A percentile compares a stretch with the other conserved stretches of the same genome.
phyloP scores from a whole-genome alignment of 2,113 vertebrate genomes.

The Lota lota region DNA sequence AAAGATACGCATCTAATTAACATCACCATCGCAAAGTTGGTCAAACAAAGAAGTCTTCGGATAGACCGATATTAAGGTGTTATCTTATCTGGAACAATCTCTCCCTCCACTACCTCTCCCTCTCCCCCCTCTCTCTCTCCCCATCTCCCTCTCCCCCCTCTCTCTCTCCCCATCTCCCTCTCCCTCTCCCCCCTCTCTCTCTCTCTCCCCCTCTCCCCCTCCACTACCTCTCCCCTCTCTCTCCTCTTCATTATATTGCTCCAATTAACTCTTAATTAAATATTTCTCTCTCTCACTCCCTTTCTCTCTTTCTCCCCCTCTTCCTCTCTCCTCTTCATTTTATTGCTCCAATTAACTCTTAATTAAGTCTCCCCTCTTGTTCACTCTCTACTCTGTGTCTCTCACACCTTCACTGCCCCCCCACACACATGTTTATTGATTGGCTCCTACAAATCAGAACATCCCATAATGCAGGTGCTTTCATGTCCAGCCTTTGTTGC shows the following conservation, averaged over 20 bases:
- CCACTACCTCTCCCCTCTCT: constrained; percentile 4
- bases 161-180: constrained; percentile 57
- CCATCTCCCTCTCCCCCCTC: constrained; percentile 52
- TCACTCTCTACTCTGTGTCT: constrained; percentile 9
- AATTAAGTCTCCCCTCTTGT: constrained; percentile 20
- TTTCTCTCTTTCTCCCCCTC: constrained; percentile 25
- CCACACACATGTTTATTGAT: constrained; percentile 98
- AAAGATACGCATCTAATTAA: constrained; percentile 75
- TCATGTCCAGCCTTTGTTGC: constrained; percentile 89
- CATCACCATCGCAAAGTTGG: constrained; percentile 55
- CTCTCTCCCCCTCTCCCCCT: constrained; percentile 8
- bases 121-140: not conserved
- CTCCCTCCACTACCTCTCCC: constrained; percentile 20
- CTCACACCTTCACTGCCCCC: constrained; percentile 32
- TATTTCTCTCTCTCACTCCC: constrained; percentile 30
- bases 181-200: not conserved
- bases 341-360: constrained; percentile 2
- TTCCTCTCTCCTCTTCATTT: constrained; percentile 42
- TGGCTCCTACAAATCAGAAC: constrained; percentile 85
- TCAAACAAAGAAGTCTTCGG: constrained; percentile 53
- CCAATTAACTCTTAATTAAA: constrained; percentile 13
- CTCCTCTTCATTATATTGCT: constrained; percentile 21
- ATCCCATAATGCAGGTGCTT: constrained; percentile 88
- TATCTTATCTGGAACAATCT: constrained; percentile 39
- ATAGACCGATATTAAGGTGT: constrained; percentile 22